A percentile compares a stretch with the other conserved stretches of the same genome.
These are phyloP conservation scores for Prunella strophiata DNA, from an alignment of 2,797 vertebrate species.

Conservation along the genomic window DNA sequence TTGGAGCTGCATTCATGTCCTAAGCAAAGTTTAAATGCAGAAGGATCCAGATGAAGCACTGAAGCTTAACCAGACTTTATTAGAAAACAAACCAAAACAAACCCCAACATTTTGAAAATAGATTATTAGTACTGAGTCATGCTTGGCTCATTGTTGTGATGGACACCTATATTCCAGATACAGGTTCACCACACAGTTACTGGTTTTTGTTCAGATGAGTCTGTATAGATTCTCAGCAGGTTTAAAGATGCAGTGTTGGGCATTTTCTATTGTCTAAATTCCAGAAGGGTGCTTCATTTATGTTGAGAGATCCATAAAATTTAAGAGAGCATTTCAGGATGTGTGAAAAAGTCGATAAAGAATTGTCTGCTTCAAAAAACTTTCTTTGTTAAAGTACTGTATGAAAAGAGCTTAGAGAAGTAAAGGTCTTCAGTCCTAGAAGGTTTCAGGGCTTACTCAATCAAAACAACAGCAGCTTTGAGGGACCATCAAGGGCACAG, in stretches of 20 bases:
- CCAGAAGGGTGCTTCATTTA: not conserved
- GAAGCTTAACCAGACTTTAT: not conserved
- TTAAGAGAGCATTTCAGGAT: not conserved
- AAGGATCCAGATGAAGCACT: not conserved
- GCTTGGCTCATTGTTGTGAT: not conserved
- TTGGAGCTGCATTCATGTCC: not conserved
- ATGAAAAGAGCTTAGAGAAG: not conserved
- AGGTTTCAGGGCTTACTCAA: slow-evolving; percentile 30
- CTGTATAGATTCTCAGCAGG: not conserved
- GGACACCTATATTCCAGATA: not conserved
- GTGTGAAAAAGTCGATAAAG: not conserved
- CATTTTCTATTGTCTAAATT: not conserved
- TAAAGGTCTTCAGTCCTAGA: slow-evolving; percentile 15
- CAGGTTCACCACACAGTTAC: not conserved
- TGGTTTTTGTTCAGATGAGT: not conserved
- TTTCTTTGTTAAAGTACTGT: slow-evolving; percentile 6
- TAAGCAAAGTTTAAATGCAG: not conserved
- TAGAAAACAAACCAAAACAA: not conserved
- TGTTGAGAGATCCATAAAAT: not conserved
- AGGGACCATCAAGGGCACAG: slow-evolving; percentile 9
- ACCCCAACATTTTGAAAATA: not conserved
- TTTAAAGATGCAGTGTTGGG: not conserved
- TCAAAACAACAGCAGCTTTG: slow-evolving; percentile 10
- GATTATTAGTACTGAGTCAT: not conserved
- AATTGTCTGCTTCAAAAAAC: slow-evolving; percentile 33